A percentile compares a stretch with the other conserved stretches of the same genome.
Conservation (phyloP, 1,140 invertebrate species). For the Heterodera schachtii region DNA sequence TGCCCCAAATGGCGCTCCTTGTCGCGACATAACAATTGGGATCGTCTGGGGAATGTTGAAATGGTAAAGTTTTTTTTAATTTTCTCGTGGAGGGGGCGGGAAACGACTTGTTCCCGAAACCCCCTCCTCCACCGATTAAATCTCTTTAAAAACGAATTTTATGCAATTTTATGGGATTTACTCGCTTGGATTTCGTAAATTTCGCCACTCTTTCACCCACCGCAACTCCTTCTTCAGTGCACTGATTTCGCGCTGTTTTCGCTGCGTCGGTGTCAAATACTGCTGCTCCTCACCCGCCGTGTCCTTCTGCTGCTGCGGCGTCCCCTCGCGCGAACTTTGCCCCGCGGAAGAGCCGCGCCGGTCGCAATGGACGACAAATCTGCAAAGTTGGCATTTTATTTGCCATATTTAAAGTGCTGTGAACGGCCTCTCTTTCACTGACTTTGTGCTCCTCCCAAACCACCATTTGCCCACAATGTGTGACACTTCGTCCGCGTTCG, state of each 20-base stretch:
- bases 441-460: slow-evolving; percentile 63
- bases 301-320: neutral
- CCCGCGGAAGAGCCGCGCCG: slow-evolving; percentile 52
- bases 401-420: too few relatives aligned
- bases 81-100: too few relatives aligned
- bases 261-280: slow-evolving; percentile 62
- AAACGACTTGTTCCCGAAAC: too few relatives aligned
- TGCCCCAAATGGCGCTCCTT: slow-evolving; percentile 59
- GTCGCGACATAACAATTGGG: slow-evolving; percentile 34
- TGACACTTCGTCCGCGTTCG: slow-evolving; percentile 48
- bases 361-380: slow-evolving; percentile 51
- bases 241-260: slow-evolving; percentile 52
- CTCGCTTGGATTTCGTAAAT: too few relatives aligned
- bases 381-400: neutral
- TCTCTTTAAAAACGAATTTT: too few relatives aligned
- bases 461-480: slow-evolving; percentile 64
- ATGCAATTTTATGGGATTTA: too few relatives aligned
- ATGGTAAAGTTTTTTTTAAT: neutral
- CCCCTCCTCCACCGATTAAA: too few relatives aligned
- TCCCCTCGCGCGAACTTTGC: slow-evolving; percentile 22
- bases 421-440: neutral
- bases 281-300: slow-evolving; percentile 32
- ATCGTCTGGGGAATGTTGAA: slow-evolving; percentile 32
- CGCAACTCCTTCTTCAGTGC: slow-evolving; percentile 50
- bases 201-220: neutral